These are phyloP conservation scores for Pelodytes ibericus DNA, from an alignment of 2,797 vertebrate genomes.

Conservation along the genomic window DNA sequence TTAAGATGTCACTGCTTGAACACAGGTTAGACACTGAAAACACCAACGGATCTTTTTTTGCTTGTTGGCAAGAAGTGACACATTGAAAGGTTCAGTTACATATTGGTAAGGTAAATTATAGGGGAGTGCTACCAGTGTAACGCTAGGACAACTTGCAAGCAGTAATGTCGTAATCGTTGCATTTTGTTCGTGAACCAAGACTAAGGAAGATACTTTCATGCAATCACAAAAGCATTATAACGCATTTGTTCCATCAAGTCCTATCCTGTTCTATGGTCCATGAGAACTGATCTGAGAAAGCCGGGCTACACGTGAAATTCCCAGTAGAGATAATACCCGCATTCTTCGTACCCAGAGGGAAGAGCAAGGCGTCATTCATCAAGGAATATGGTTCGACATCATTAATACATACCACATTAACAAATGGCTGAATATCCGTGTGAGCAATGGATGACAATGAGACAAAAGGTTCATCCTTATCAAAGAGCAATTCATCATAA, in stretches of 20 bases:
- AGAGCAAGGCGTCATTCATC: slow-evolving; percentile 46
- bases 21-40: slow-evolving; percentile 8
- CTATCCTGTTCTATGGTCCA: not conserved
- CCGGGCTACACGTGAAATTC: not conserved
- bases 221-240: too few relatives aligned
- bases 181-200: too few relatives aligned
- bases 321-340: not conserved
- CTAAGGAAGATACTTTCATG: too few relatives aligned
- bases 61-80: too few relatives aligned
- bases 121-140: too few relatives aligned
- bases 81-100: too few relatives aligned
- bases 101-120: too few relatives aligned
- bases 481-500: not conserved
- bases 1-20: slow-evolving; percentile 12
- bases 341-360: slow-evolving; percentile 57
- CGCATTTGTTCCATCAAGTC: not conserved
- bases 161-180: too few relatives aligned
- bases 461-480: slow-evolving; percentile 58
- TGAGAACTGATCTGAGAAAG: not conserved
- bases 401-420: slow-evolving; percentile 67
- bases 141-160: too few relatives aligned
- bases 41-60: too few relatives aligned
- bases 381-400: not conserved
- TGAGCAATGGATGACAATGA: slow-evolving; percentile 67
- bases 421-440: slow-evolving; percentile 67